These are phyloP conservation scores for Tursiops truncatus DNA, from an alignment of 2,113 vertebrate species.

Conservation along the genomic window DNA sequence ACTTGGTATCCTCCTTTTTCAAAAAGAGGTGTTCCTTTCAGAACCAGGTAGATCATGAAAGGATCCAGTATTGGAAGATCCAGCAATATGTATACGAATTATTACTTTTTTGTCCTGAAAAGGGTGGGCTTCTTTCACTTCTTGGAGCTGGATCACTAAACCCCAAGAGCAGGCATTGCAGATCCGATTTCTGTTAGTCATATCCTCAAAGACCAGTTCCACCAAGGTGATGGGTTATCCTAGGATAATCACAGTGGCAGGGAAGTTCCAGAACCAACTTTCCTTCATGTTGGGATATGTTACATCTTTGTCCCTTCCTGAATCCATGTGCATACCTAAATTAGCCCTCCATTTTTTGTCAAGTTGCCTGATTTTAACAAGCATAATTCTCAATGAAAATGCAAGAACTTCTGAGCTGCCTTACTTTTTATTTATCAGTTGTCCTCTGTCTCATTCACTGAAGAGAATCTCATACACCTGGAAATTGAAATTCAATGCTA, in stretches of 20 bases:
- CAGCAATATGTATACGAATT: neutral
- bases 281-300: neutral
- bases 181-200: neutral
- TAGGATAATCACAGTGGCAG: no score
- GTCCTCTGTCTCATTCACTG: neutral
- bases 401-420: neutral
- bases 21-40: neutral
- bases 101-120: neutral
- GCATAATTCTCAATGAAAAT: neutral
- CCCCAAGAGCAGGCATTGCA: neutral
- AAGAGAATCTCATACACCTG: neutral
- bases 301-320: neutral
- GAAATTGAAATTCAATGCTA: neutral
- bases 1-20: neutral
- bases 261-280: neutral
- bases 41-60: neutral
- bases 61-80: neutral
- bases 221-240: neutral
- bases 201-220: neutral
- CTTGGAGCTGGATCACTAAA: neutral
- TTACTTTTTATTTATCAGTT: neutral
- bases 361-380: neutral
- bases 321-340: neutral
- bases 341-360: neutral
- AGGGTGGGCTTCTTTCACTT: neutral